phyloP scores from a whole-genome alignment of 1,140 invertebrate genomes.

The Drosophila leontia region DNA sequence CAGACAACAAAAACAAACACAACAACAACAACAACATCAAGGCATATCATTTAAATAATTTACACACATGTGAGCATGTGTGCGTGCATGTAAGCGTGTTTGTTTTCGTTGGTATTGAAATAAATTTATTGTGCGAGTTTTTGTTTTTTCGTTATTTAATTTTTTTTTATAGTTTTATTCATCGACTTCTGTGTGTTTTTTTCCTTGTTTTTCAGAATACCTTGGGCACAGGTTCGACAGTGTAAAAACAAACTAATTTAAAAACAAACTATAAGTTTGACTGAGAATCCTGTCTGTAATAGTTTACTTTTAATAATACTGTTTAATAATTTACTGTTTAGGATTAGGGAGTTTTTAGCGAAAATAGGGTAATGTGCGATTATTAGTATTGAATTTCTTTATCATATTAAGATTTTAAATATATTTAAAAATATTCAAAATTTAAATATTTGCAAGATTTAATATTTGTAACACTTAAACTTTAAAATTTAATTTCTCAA shows the following conservation, averaged over 20 bases:
- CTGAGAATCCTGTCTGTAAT: conserved; percentile 18
- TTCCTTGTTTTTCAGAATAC: conserved; percentile 10
- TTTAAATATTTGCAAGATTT: too few species aligned
- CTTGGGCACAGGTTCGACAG: conserved; percentile 16
- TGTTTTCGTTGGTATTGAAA: conserved; percentile 66
- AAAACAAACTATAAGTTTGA: conserved; percentile 11
- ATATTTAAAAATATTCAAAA: too few species aligned
- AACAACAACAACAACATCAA: conserved; percentile 58
- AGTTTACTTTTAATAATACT: background rate
- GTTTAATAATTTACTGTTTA: background rate
- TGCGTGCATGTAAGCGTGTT: conserved; percentile 39
- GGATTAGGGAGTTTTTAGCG: background rate
- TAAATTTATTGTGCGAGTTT: conserved; percentile 56
- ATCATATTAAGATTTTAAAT: too few species aligned
- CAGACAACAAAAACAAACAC: conserved; percentile 57
- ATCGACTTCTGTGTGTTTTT: conserved; percentile 14
- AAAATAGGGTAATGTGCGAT: too few species aligned
- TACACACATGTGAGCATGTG: conserved; percentile 32
- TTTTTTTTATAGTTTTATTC: conserved; percentile 38
- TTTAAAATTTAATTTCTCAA: too few species aligned
- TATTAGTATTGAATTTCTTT: too few species aligned
- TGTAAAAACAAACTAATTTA: conserved; percentile 12
- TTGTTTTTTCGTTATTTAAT: conserved; percentile 15
- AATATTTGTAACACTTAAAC: too few species aligned
- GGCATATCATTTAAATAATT: conserved; percentile 80